phyloP scores from a whole-genome alignment of 2,888 invertebrate species.

The Diplolepis rosae region DNA sequence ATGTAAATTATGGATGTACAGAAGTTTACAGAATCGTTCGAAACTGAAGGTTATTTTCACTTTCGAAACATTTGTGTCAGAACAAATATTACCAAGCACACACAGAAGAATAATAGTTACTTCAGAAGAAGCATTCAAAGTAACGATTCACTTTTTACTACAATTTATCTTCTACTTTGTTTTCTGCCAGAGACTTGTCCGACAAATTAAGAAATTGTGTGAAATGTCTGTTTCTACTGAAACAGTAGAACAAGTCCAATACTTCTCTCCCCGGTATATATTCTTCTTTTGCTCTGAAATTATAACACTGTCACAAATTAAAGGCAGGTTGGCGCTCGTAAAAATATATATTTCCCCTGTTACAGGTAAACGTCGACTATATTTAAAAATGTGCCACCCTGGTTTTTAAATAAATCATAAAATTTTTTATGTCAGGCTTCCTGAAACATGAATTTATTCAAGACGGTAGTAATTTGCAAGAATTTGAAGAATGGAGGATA shows the following conservation, averaged over 20 bases:
- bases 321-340: neutral
- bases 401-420: slow-evolving; percentile 6
- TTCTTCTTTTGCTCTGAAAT: neutral
- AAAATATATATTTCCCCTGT: neutral
- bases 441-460: slow-evolving; percentile 8
- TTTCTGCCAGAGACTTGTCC: too few relatives aligned
- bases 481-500: neutral
- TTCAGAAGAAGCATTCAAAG: too few relatives aligned
- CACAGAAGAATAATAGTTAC: too few relatives aligned
- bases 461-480: slow-evolving; percentile 9
- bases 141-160: too few relatives aligned
- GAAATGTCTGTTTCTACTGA: neutral
- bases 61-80: too few relatives aligned
- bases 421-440: slow-evolving; percentile 7
- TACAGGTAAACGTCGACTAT: neutral
- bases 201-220: too few relatives aligned
- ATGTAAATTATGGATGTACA: neutral
- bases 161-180: too few relatives aligned
- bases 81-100: too few relatives aligned
- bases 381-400: slow-evolving; percentile 1
- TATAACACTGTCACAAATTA: neutral
- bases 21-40: neutral
- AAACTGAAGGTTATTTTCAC: neutral
- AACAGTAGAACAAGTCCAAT: neutral
- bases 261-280: too few relatives aligned